Base-by-base conservation (phyloP, 2,888 invertebrate species). In the Acleris emargana region DNA sequence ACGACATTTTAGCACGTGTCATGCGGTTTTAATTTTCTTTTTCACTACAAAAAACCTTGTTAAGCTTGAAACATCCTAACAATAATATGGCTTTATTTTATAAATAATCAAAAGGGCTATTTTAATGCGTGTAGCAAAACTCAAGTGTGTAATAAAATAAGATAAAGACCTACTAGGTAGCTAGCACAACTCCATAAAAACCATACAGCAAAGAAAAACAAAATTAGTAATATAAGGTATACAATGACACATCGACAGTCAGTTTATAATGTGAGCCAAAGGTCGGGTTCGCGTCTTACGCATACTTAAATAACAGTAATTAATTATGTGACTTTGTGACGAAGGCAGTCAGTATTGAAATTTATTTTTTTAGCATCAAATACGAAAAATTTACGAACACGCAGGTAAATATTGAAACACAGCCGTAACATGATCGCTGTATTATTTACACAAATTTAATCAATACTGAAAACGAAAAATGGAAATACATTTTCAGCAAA, bases 221-320 rank as follows among this genome's bases (percentile, higher is more conserved):
- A 49, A 32, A 32, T 9, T 18, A 17, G 50, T 59, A 59, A 50
- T 54, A 61, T 47, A 22, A 42, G 22, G 60, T 57, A 61, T 47
- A 66, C 66, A 57, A 61, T 66, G 60, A 61, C 45, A 66, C 57
- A 55, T 57, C 60, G 45, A 50, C 22, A 58, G 50, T 50, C 28
- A 50, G 20, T 51, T 60, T 57, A 66, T 57, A 66, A 59, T 64
- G n/a, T 43, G 22, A 57, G 66, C 45, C 66, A 66, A 66, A 66
- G 66, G 66, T 66, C 38, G 38, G 38, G 4, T 13, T 11, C 38
- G 1, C 38, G 38, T 38, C 38, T 38, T 38, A 38, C 38, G 38
- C 38, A 38, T 38, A 38, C 13, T 13, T 38, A 45, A 45, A 3
- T 45, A 45, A n/a, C 17, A 17, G 17, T 45, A 45, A 17, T 17